phyloP scores from a whole-genome alignment of 2,797 vertebrate species.

The Pagetopsis macropterus region DNA sequence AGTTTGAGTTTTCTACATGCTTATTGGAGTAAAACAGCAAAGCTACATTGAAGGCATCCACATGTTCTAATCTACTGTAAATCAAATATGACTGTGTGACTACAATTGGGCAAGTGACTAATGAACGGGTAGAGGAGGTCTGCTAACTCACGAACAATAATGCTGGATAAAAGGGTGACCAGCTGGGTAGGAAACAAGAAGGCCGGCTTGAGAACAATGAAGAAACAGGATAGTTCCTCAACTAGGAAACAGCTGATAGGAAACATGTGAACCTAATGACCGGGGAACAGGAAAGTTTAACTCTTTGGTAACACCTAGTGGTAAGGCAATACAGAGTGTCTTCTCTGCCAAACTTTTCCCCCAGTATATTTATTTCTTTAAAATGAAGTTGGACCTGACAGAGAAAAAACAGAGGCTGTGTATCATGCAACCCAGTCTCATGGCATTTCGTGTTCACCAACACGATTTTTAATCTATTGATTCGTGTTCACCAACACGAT shows the following conservation, averaged over 20 bases:
- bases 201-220: slow-evolving; percentile 64
- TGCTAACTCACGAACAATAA: slow-evolving; percentile 41
- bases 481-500: too few species aligned
- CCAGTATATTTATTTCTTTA: background rate
- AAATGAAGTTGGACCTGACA: background rate
- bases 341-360: background rate
- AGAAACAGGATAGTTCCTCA: slow-evolving; percentile 54
- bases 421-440: too few species aligned
- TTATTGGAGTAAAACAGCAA: background rate
- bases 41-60: background rate
- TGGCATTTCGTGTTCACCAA: too few species aligned
- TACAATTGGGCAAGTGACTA: background rate
- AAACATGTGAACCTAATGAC: slow-evolving; percentile 49
- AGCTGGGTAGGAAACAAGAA: slow-evolving; percentile 47
- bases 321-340: background rate
- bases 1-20: too few species aligned
- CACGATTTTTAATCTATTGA: too few species aligned
- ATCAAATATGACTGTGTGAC: slow-evolving; percentile 1
- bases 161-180: slow-evolving; percentile 51
- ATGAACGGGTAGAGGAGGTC: slow-evolving; percentile 1
- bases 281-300: slow-evolving; percentile 48
- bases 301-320: slow-evolving; percentile 42
- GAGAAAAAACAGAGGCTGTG: background rate
- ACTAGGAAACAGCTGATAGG: slow-evolving; percentile 62
- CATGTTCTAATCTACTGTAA: background rate